Conservation (phyloP, 1,140 invertebrate species). For the Conus betulinus region DNA sequence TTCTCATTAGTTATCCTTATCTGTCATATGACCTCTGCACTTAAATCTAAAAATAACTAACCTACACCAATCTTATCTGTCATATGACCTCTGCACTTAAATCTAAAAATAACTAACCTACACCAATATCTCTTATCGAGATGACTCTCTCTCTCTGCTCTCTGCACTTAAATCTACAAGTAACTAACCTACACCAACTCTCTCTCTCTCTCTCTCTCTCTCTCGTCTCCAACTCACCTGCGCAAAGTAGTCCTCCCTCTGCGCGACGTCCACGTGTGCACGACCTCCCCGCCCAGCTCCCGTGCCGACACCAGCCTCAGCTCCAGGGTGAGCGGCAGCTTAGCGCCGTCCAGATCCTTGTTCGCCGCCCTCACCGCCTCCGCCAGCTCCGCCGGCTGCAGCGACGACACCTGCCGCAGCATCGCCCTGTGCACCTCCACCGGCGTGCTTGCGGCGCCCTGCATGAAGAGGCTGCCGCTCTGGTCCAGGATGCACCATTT, state of each 20-base stretch:
- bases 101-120: too few relatives aligned
- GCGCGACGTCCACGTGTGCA: slow-evolving; percentile 16
- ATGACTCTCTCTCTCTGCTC: too few relatives aligned
- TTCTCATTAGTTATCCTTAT: too few relatives aligned
- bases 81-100: too few relatives aligned
- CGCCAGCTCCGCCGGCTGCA: slow-evolving; percentile 14
- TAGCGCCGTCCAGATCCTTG: slow-evolving; percentile 19
- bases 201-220: too few relatives aligned
- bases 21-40: too few relatives aligned
- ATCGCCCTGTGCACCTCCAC: background rate
- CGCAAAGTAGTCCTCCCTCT: slow-evolving; percentile 32
- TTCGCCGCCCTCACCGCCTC: slow-evolving; percentile 1
- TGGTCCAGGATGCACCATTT: slow-evolving; percentile 29
- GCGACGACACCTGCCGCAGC: slow-evolving; percentile 15
- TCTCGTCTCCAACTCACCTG: slow-evolving; percentile 6
- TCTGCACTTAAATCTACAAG: too few relatives aligned
- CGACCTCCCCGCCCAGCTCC: background rate
- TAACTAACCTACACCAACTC: too few relatives aligned
- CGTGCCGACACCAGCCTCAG: slow-evolving; percentile 26
- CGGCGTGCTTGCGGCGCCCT: background rate
- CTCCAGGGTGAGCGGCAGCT: slow-evolving; percentile 22
- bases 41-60: too few relatives aligned
- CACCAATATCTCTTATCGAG: too few relatives aligned
- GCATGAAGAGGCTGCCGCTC: slow-evolving; percentile 32
- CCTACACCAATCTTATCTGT: too few relatives aligned